These are phyloP conservation scores for Lathronympha strigana DNA, from an alignment of 2,888 invertebrate species.

Conservation along the genomic window DNA sequence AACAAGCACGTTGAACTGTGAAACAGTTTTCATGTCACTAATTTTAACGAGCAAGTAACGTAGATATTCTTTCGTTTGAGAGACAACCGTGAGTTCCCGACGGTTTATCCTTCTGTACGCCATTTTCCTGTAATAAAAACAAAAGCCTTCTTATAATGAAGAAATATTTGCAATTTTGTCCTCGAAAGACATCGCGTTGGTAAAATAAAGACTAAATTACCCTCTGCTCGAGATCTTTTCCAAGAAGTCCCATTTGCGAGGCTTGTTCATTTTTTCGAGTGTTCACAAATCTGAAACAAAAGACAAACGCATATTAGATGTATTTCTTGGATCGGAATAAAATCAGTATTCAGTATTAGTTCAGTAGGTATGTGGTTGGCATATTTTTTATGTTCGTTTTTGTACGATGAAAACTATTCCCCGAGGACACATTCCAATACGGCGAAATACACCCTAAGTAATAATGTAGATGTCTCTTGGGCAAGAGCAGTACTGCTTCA, in stretches of 20 bases:
- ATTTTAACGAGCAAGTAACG: conserved; percentile 52
- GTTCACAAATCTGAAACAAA: conserved; percentile 70
- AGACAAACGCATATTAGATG: conserved; percentile 46
- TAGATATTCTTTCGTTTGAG: conserved; percentile 56
- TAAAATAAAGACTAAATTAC: conserved; percentile 54
- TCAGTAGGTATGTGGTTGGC: conserved; percentile 1
- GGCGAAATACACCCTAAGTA: conserved; percentile 30
- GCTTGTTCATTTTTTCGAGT: conserved; percentile 66
- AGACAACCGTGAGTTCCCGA: conserved; percentile 53
- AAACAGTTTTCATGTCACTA: conserved; percentile 50
- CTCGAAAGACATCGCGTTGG: conserved; percentile 41
- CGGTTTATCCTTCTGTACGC: conserved; percentile 58
- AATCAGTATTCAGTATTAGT: conserved; percentile 27
- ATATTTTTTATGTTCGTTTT: conserved; percentile 27
- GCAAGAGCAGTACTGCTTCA: conserved; percentile 20
- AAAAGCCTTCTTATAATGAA: conserved; percentile 49
- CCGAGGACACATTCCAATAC: conserved; percentile 36
- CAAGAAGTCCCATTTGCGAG: conserved; percentile 64
- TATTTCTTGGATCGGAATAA: conserved; percentile 33
- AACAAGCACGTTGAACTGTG: conserved; percentile 48
- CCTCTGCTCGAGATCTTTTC: conserved; percentile 62
- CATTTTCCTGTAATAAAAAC: conserved; percentile 71
- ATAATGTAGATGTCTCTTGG: conserved; percentile 24
- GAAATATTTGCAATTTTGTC: conserved; percentile 47
- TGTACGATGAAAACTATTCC: conserved; percentile 38